These are phyloP conservation scores for Hirudinaria manillensis DNA, from an alignment of 2,888 invertebrate species.

Conservation along the genomic window DNA sequence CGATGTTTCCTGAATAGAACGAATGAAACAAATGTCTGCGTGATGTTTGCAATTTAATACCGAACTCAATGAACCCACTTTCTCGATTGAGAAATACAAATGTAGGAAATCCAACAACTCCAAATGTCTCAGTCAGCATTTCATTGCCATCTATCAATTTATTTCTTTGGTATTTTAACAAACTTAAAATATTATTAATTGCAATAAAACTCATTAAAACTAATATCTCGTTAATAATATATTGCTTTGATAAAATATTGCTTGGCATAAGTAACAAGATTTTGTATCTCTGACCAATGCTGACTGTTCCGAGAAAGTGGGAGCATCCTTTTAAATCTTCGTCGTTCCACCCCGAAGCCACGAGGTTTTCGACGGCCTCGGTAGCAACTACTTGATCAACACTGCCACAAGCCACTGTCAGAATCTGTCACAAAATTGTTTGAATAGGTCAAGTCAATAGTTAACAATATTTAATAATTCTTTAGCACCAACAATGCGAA, in stretches of 20 bases:
- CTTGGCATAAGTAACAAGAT: no score
- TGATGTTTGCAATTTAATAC: background rate
- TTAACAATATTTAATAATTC: no score
- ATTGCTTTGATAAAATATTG: no score
- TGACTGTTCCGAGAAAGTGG: background rate
- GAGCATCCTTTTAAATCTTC: background rate
- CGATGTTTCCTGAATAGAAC: background rate
- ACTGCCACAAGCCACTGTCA: no score
- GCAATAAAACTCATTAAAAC: background rate
- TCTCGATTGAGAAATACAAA: constrained; percentile 17
- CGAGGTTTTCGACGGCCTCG: background rate
- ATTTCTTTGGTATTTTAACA: background rate
- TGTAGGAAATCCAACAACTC: constrained; percentile 12
- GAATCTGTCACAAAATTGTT: no score
- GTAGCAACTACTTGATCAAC: background rate
- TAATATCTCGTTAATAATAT: no score
- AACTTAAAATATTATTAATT: background rate
- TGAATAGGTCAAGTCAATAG: no score
- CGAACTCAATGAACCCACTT: background rate
- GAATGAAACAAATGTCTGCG: background rate
- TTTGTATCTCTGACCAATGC: background rate
- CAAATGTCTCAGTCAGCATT: constrained; percentile 13
- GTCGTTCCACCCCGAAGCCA: constrained; percentile 1
- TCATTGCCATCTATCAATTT: background rate
- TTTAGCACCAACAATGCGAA: no score